phyloP scores from a whole-genome alignment of 2,113 vertebrate species.

The Syrmaticus mikado region DNA sequence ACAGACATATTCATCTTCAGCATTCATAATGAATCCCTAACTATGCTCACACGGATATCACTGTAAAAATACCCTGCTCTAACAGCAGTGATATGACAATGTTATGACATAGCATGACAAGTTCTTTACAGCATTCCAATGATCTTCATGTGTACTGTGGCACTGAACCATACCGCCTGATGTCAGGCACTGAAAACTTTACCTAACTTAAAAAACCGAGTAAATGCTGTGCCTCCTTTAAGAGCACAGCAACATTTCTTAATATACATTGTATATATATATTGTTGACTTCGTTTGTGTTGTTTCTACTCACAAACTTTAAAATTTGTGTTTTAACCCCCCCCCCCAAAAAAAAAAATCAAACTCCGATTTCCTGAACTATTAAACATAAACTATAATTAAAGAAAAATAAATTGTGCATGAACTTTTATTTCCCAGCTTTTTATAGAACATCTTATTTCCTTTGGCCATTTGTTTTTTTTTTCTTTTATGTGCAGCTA shows the following conservation, averaged over 20 bases:
- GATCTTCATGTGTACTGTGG: neutral
- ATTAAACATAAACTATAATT: constrained; percentile 39
- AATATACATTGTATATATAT: too few relatives aligned
- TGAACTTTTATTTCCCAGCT: neutral
- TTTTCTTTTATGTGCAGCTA: constrained; percentile 59
- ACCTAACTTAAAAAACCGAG: neutral
- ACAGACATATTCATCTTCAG: neutral
- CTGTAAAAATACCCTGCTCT: neutral
- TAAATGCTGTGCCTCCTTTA: neutral
- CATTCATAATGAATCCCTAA: neutral
- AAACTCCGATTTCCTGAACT: constrained; percentile 14
- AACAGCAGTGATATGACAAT: neutral
- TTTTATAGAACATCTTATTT: constrained; percentile 61
- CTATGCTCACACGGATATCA: neutral
- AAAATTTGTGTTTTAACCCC: constrained; percentile 6
- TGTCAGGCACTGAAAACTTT: neutral
- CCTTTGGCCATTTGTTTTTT: constrained; percentile 59
- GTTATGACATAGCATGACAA: neutral
- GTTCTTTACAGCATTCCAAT: neutral
- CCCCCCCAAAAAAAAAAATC: neutral
- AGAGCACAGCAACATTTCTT: neutral
- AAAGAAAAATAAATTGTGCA: constrained; percentile 40
- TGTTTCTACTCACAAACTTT: neutral
- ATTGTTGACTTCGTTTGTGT: neutral
- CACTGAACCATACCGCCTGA: neutral